Percentiles rank a stretch among this genome's conserved stretches.
Evolutionary conservation across 1,140 invertebrate genomes (phyloP).

Genomic region (Magallana gigas): DNA sequence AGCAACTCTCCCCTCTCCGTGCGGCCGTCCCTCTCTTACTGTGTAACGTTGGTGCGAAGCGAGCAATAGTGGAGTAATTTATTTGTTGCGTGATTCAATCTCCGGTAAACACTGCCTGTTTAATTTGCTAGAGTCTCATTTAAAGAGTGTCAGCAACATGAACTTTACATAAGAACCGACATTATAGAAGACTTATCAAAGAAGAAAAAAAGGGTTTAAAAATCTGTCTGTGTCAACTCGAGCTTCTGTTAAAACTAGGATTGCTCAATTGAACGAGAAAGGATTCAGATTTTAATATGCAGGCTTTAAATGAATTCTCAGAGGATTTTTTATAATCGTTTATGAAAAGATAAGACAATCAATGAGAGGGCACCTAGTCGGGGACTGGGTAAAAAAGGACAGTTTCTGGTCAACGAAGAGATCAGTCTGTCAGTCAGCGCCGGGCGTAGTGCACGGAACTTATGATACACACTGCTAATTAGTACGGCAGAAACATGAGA

Average conservation of each 20-base stretch:
- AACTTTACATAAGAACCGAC: slow-evolving; percentile 25
- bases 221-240: slow-evolving; percentile 33
- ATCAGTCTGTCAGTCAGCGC: neutral
- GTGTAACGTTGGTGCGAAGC: neutral
- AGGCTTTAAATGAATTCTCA: slow-evolving; percentile 20
- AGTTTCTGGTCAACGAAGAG: neutral
- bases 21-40: neutral
- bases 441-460: neutral
- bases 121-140: neutral
- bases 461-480: neutral
- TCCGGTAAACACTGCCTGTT: neutral
- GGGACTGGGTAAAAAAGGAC: neutral
- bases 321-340: slow-evolving; percentile 24
- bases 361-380: neutral
- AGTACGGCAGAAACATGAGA: neutral
- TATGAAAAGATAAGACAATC: slow-evolving; percentile 38
- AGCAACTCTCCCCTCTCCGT: neutral
- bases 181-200: slow-evolving; percentile 21
- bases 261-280: slow-evolving; percentile 26
- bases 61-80: neutral
- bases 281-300: slow-evolving; percentile 31
- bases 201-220: slow-evolving; percentile 16
- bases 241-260: neutral
- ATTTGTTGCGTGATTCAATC: neutral
- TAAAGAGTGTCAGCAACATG: slow-evolving; percentile 10